Conservation (phyloP, 2,888 invertebrate genomes). For the Strigamia transsilvanica region DNA sequence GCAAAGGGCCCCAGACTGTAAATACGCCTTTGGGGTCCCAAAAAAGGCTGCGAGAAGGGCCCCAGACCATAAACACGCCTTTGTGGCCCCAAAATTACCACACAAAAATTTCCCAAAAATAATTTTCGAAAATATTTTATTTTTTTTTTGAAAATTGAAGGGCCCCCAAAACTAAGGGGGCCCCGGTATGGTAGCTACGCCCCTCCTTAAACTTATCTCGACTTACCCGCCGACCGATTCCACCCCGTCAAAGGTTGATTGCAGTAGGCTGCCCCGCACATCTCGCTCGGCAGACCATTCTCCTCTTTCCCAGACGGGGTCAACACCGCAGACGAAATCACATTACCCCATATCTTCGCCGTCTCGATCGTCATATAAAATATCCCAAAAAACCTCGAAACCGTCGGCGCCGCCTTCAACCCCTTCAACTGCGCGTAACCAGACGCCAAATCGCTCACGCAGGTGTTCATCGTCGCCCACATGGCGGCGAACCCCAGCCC, state of each 20-base stretch:
- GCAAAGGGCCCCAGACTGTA: too few relatives aligned
- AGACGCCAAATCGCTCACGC: conserved; percentile 48
- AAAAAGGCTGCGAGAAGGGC: too few relatives aligned
- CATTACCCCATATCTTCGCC: conserved; percentile 55
- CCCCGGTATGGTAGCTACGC: too few relatives aligned
- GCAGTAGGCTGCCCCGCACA: conserved; percentile 51
- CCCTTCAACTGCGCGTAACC: conserved; percentile 52
- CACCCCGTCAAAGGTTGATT: conserved; percentile 42
- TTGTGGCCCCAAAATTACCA: too few relatives aligned
- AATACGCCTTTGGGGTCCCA: too few relatives aligned
- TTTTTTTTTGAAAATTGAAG: too few relatives aligned
- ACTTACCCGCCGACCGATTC: background rate
- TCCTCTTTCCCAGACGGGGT: background rate
- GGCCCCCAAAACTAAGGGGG: too few relatives aligned
- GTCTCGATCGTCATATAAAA: conserved; percentile 54
- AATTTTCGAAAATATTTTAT: too few relatives aligned
- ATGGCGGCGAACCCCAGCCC: conserved; percentile 51
- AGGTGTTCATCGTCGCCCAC: conserved; percentile 53
- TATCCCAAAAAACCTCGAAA: conserved; percentile 54
- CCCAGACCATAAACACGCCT: too few relatives aligned
- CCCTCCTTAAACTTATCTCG: too few relatives aligned
- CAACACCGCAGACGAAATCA: conserved; percentile 54
- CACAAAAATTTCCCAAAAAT: too few relatives aligned
- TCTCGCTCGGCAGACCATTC: background rate
- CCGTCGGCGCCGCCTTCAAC: background rate